These are phyloP conservation scores for Leucoma salicis DNA, from an alignment of 2,888 invertebrate species.

Conservation along the genomic window DNA sequence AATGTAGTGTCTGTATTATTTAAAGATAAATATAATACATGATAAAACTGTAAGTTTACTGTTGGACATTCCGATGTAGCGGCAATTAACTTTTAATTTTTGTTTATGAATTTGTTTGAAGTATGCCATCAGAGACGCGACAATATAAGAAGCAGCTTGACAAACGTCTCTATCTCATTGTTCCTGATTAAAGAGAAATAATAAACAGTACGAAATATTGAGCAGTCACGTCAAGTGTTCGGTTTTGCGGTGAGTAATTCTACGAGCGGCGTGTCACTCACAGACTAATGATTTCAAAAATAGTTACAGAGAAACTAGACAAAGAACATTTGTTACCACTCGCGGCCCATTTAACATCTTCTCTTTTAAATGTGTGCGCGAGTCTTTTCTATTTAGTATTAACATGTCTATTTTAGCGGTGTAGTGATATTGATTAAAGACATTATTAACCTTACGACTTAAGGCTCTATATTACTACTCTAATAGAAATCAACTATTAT, in stretches of 20 bases:
- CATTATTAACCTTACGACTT: background rate
- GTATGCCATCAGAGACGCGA: slow-evolving; percentile 50
- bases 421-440: background rate
- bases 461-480: too few species aligned
- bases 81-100: slow-evolving; percentile 58
- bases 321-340: slow-evolving; percentile 46
- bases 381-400: slow-evolving; percentile 20
- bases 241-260: slow-evolving; percentile 62
- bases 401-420: slow-evolving; percentile 2
- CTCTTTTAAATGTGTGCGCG: slow-evolving; percentile 36
- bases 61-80: slow-evolving; percentile 37
- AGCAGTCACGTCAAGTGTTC: slow-evolving; percentile 61
- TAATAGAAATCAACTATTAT: too few species aligned
- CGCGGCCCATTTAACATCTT: slow-evolving; percentile 43
- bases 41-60: slow-evolving; percentile 36
- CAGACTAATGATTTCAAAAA: slow-evolving; percentile 64
- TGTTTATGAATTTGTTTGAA: slow-evolving; percentile 64
- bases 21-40: slow-evolving; percentile 20
- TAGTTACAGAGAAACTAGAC: slow-evolving; percentile 52
- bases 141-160: slow-evolving; percentile 60
- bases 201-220: slow-evolving; percentile 73
- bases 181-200: slow-evolving; percentile 67
- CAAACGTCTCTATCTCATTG: slow-evolving; percentile 57
- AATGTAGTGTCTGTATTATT: slow-evolving; percentile 10
- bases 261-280: slow-evolving; percentile 49